Conservation (phyloP, 2,888 invertebrate genomes). For the Resseliella maxima region DNA sequence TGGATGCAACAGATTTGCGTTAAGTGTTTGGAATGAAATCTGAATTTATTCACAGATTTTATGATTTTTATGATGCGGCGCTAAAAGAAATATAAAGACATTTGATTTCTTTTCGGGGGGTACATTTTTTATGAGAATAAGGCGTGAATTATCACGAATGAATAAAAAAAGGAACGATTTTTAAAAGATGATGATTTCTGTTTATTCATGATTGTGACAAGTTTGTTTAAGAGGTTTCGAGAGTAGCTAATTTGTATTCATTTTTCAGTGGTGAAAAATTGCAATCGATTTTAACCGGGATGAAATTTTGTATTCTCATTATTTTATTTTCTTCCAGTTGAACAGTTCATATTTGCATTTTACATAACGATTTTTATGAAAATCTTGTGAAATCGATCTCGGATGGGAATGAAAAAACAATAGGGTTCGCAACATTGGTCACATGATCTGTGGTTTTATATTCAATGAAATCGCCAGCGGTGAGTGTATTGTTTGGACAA, state of each 20-base stretch:
- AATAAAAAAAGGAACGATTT: neutral
- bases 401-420: neutral
- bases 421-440: neutral
- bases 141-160: constrained; percentile 31
- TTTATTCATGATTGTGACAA: constrained; percentile 45
- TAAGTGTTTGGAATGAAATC: neutral
- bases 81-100: neutral
- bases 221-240: constrained; percentile 50
- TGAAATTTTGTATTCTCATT: neutral
- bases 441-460: neutral
- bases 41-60: constrained; percentile 43
- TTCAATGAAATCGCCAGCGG: constrained; percentile 21
- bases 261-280: neutral
- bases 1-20: constrained; percentile 37
- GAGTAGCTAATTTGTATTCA: constrained; percentile 50
- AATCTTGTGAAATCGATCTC: constrained; percentile 5
- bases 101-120: neutral
- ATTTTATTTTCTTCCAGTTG: neutral
- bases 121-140: neutral
- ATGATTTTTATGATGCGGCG: constrained; percentile 29
- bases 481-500: constrained; percentile 1
- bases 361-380: neutral
- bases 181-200: neutral
- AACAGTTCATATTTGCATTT: neutral
- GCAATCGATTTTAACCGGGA: neutral